Evolutionary conservation across 1,140 invertebrate species (phyloP), one percentile per base, ranked within the genome.

Genomic region (Daktulosphaira vitifoliae): DNA sequence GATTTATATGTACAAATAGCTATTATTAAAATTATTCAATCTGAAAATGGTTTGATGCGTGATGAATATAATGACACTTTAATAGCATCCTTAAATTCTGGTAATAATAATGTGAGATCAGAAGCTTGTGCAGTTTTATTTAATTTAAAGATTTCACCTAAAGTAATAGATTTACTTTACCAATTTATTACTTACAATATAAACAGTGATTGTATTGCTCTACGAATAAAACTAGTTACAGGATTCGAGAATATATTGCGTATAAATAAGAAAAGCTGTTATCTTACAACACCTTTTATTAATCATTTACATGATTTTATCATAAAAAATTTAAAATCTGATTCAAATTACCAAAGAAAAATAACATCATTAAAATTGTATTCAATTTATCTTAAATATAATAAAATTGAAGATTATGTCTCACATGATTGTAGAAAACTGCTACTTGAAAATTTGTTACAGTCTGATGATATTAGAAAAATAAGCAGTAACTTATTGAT

Each of bases 291-390:
- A 20, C 44, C 25, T 22, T 62, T 62, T 46, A 46, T 62, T 15
- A 22, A 62, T 3, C 25, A 3, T 20, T 8, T 82, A n/a, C 71
- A 78, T 64, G 66, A 69, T 33, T 74, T 79, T 46, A 69, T 80
- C 11, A 68, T 78, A 42, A 69, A 74, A 37, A 79, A 76, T 68
- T 72, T 82, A 5, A 72, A 76, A 67, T 74, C 77, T 44, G 78
- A 77, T 25, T 76, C 76, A n/a, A 77, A 77, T 69, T 83, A 81
- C 70, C 81, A 83, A 70, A 68, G 80, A 26, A 78, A 76, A 68
- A 75, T 77, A 44, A 68, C 78, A n/a, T 77, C 74, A 52, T 67
- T 79, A 15, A 73, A 72, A 18, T 68, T 79, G 29, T 78, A 73
- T 59, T 72, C 67, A 51, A 70, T 73, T 33, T 65, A 75, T 66